phyloP scores from a whole-genome alignment of 2,888 invertebrate genomes.

The Lasioglossum lativentre region DNA sequence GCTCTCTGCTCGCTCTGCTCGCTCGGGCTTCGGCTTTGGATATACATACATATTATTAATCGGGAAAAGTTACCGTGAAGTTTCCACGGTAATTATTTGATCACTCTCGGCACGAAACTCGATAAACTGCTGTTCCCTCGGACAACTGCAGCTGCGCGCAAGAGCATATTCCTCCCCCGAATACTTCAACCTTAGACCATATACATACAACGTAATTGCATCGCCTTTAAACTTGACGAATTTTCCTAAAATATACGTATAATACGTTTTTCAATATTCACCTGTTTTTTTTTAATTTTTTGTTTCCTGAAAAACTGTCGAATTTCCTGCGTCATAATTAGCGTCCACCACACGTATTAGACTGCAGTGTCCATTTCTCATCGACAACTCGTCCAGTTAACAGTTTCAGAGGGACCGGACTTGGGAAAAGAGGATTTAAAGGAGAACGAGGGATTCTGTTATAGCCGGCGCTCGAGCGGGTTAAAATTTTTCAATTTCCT shows the following conservation, averaged over 20 bases:
- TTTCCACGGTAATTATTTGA: neutral
- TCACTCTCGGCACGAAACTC: constrained; percentile 13
- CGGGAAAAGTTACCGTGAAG: constrained; percentile 1
- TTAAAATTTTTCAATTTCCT: constrained; percentile 68
- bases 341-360: no score
- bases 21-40: neutral
- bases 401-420: no score
- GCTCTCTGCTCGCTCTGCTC: neutral
- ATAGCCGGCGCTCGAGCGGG: neutral
- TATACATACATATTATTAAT: constrained; percentile 1
- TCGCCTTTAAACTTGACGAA: no score
- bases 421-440: neutral
- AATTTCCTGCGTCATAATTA: neutral
- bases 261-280: no score
- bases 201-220: no score
- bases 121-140: neutral
- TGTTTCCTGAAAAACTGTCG: no score
- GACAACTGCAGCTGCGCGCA: neutral
- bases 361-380: neutral
- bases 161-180: neutral
- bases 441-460: neutral
- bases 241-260: no score
- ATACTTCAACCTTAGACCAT: no score
- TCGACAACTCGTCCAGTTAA: neutral
- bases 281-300: no score